Evolutionary conservation across 2,113 vertebrate genomes (phyloP), one percentile per base, ranked within the genome.

Genomic region (Esox niger): DNA sequence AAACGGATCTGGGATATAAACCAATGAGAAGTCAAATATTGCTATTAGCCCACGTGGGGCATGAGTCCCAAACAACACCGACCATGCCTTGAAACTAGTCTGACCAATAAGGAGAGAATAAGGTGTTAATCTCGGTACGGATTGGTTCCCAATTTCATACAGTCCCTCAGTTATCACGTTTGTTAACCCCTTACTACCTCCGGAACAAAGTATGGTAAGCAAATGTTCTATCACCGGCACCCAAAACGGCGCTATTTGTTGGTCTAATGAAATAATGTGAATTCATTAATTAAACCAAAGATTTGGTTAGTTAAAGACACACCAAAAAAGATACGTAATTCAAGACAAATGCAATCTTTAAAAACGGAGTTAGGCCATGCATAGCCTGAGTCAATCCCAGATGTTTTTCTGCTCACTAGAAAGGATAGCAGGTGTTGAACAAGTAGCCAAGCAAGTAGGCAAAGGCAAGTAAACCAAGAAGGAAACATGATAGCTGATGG

Each of bases 141-240:
- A 91, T 92, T 92, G 91, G 91, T 74, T 80, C 65, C 30, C 79
- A 78, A 82, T 61, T 84, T 85, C 83, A 82, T 81, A 77, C 81
- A 59, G 79, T 74, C 81, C 82, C 86, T 85, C 85, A 89, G 87
- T 92, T 87, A 86, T 83, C 85, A 82, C 83, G 84, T 84, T 87
- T 82, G 59, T 92, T 93, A 91, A 91, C 91, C 85, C 90, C 82
- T 91, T 87, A 83, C 80, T 86, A 43, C 82, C 87, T 82, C 78
- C 60, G 72, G 54, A 21, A 56, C 49, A 54, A 10, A 6, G 29
- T 29, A 59, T 30, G 9, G 10, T n/a, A 59, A 17, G 15, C 57
- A 20, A 27, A 20, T 29, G 2, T 8, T 20, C 9, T 15, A 31
- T 57, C 23, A 27, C 6, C 25, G 35, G 35, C 8, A 52, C 20